Conservation (phyloP, 2,888 invertebrate species). For the Panopea generosa region DNA sequence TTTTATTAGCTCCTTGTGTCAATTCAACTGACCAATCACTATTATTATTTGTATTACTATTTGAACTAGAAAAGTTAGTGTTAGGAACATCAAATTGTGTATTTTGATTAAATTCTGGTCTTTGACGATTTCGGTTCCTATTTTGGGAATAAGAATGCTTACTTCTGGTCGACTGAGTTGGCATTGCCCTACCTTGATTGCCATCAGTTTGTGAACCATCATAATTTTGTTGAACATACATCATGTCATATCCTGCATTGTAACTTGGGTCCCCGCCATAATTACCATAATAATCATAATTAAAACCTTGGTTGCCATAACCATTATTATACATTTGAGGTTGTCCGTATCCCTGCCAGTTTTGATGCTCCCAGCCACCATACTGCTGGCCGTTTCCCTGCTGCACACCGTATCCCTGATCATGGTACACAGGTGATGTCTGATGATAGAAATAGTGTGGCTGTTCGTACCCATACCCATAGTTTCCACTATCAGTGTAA, state of each 20-base stretch:
- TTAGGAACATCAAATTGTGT: constrained; percentile 1
- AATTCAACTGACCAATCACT: no score
- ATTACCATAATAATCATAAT: constrained; percentile 22
- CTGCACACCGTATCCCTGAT: constrained; percentile 4
- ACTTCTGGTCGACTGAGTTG: constrained; percentile 17
- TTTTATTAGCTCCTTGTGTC: no score
- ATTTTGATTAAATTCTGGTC: constrained; percentile 24
- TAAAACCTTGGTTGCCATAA: constrained; percentile 7
- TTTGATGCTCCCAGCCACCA: constrained; percentile 29
- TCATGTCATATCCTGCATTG: constrained; percentile 3
- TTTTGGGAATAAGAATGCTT: constrained; percentile 63
- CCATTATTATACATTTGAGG: constrained; percentile 16
- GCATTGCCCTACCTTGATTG: neutral
- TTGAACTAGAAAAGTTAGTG: neutral
- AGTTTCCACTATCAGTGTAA: constrained; percentile 16
- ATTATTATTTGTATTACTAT: no score
- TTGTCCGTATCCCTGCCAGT: constrained; percentile 11
- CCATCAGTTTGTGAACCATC: neutral
- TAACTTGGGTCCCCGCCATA: neutral
- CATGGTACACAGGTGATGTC: neutral
- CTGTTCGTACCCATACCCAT: constrained; percentile 27
- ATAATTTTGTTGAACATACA: constrained; percentile 12
- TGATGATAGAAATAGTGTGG: constrained; percentile 17
- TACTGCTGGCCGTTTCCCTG: constrained; percentile 32
- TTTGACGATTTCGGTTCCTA: constrained; percentile 49